Conservation (phyloP, 1,140 invertebrate genomes). For the Cydia strobilella region DNA sequence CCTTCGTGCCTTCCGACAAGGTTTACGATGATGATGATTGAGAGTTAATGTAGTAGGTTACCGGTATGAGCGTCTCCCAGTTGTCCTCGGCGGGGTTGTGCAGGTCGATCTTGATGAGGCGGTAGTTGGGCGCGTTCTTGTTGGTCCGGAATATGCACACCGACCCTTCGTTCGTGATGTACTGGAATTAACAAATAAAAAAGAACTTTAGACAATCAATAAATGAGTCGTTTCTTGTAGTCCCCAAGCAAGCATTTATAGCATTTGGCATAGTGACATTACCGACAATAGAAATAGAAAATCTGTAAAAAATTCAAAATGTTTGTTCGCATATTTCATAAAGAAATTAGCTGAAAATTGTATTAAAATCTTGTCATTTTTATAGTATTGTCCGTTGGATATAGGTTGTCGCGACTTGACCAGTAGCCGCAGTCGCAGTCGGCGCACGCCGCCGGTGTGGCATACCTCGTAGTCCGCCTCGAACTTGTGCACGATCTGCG, state of each 20-base stretch:
- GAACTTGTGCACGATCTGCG: conserved; percentile 91
- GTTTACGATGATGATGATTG: too few relatives aligned
- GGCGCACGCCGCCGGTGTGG: conserved; percentile 46
- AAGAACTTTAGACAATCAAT: too few relatives aligned
- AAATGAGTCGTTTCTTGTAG: too few relatives aligned
- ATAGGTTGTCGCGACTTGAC: conserved; percentile 85
- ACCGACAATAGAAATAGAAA: too few relatives aligned
- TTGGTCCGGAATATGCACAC: conserved; percentile 95
- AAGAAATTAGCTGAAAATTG: too few relatives aligned
- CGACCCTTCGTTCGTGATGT: conserved; percentile 93
- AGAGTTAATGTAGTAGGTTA: conserved; percentile 39
- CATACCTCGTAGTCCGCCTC: conserved; percentile 96
- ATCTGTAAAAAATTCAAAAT: too few relatives aligned
- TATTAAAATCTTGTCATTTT: too few relatives aligned
- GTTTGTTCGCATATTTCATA: too few relatives aligned
- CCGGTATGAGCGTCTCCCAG: conserved; percentile 91
- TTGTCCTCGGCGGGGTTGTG: conserved; percentile 87
- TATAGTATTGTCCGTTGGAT: conserved; percentile 83
- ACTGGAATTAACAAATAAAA: conserved; percentile 81
- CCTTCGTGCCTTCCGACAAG: too few relatives aligned
- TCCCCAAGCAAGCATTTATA: too few relatives aligned
- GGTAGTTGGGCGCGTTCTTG: conserved; percentile 95
- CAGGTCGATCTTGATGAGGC: conserved; percentile 94
- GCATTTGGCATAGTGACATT: too few relatives aligned
- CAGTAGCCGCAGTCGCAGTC: conserved; percentile 97